Evolutionary conservation across 2,888 invertebrate genomes (phyloP).

Genomic region (Boloria euphrosyne): DNA sequence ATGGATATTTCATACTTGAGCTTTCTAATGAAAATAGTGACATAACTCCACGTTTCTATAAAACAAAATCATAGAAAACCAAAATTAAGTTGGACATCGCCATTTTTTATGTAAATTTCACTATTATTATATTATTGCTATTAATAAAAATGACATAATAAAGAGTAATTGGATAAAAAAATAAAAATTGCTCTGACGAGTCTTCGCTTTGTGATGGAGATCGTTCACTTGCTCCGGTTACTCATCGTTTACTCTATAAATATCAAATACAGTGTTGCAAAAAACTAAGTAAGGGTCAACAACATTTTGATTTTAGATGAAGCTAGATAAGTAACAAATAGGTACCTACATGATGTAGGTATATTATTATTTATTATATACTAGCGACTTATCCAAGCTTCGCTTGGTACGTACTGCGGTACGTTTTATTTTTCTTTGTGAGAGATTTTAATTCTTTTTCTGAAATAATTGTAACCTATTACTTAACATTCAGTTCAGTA

Average conservation of each 20-base stretch:
- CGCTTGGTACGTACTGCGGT: no score
- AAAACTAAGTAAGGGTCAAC: constrained; percentile 43
- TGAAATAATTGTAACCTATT: no score
- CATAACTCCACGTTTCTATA: no score
- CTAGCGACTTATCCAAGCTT: no score
- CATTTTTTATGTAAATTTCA: constrained; percentile 1
- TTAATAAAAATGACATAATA: constrained; percentile 40
- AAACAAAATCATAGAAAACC: no score
- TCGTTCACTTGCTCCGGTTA: constrained; percentile 44
- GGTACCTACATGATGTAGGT: background rate
- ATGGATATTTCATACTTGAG: no score
- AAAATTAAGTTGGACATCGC: no score
- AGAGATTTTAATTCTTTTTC: no score
- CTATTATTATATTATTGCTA: constrained; percentile 21
- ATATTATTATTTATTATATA: no score
- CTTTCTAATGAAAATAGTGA: no score
- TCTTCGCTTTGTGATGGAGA: constrained; percentile 39
- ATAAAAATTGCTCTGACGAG: constrained; percentile 33
- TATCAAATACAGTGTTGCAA: constrained; percentile 44
- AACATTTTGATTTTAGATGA: constrained; percentile 26
- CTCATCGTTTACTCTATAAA: constrained; percentile 45
- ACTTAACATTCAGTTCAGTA: no score
- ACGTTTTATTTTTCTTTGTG: no score
- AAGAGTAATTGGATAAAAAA: constrained; percentile 36
- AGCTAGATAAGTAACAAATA: constrained; percentile 2